A percentile compares a stretch with the other conserved stretches of the same genome.
Conservation (phyloP, 2,113 vertebrate genomes). For the Lagopus leucura region DNA sequence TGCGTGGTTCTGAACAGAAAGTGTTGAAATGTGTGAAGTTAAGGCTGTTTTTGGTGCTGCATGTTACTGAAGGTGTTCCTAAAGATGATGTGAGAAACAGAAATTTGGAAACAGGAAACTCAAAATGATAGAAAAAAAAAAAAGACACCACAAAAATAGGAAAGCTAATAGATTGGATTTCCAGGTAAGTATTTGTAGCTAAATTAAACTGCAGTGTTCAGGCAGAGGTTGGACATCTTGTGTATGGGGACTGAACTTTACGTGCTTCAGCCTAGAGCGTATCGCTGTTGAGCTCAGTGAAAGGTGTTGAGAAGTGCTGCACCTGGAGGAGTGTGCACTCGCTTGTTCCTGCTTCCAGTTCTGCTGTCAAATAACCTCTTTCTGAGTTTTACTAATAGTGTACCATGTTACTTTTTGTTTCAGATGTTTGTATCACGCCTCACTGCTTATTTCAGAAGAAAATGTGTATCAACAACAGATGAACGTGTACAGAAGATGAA, state of each 20-base stretch:
- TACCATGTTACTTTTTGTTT: conserved; percentile 6
- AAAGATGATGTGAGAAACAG: not conserved
- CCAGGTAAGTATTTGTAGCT: not conserved
- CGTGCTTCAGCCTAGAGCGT: not conserved
- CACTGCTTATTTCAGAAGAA: conserved; percentile 92
- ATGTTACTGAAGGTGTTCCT: not conserved
- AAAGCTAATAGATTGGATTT: not conserved
- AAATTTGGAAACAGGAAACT: not conserved
- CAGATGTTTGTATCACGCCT: conserved; percentile 94
- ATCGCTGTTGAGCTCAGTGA: not conserved
- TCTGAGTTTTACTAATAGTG: not conserved
- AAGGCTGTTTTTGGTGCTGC: not conserved
- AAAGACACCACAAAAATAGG: not conserved
- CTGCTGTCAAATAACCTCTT: not conserved
- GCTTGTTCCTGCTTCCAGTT: not conserved
- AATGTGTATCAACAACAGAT: conserved; percentile 87
- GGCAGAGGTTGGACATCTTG: not conserved
- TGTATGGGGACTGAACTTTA: not conserved
- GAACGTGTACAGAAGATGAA: conserved; percentile 96
- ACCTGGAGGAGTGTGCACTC: not conserved
- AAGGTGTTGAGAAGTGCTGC: not conserved
- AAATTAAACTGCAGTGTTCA: not conserved
- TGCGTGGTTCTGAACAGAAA: not conserved
- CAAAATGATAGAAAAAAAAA: not conserved
- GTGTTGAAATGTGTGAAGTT: not conserved